Conservation (phyloP, 2,797 vertebrate species). For the Distichodus sexfasciatus region DNA sequence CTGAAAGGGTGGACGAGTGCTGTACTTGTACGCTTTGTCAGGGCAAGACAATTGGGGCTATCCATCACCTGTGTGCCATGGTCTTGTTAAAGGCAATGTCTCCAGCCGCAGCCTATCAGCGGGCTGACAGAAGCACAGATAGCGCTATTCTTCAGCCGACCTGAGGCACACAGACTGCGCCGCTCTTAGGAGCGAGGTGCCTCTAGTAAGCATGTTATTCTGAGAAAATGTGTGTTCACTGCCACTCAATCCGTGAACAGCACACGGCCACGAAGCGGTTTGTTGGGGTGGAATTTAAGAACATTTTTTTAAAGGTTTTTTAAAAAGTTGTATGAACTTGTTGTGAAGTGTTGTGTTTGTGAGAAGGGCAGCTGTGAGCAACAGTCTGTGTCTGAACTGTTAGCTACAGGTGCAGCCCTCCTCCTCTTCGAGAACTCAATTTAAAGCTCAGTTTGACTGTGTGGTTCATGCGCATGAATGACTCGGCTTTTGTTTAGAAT, state of each 20-base stretch:
- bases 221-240: constrained; percentile 6
- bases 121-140: constrained; percentile 27
- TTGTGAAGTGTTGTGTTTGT: no score
- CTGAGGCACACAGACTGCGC: neutral
- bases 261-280: neutral
- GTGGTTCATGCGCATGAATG: no score
- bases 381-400: no score
- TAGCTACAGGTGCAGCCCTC: no score
- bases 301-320: neutral
- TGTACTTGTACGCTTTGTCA: constrained; percentile 15
- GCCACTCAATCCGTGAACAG: neutral
- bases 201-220: neutral
- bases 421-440: no score
- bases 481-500: no score
- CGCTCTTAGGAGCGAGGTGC: neutral
- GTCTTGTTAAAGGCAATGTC: constrained; percentile 26
- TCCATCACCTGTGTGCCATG: constrained; percentile 23
- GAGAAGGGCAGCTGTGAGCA: no score
- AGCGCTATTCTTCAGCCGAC: constrained; percentile 14
- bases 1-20: neutral
- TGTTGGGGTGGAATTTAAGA: neutral
- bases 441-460: no score
- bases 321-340: no score
- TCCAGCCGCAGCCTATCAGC: constrained; percentile 21
- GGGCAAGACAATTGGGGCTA: constrained; percentile 13